phyloP scores from a whole-genome alignment of 2,888 invertebrate genomes.

The Drosophila subsilvestris region DNA sequence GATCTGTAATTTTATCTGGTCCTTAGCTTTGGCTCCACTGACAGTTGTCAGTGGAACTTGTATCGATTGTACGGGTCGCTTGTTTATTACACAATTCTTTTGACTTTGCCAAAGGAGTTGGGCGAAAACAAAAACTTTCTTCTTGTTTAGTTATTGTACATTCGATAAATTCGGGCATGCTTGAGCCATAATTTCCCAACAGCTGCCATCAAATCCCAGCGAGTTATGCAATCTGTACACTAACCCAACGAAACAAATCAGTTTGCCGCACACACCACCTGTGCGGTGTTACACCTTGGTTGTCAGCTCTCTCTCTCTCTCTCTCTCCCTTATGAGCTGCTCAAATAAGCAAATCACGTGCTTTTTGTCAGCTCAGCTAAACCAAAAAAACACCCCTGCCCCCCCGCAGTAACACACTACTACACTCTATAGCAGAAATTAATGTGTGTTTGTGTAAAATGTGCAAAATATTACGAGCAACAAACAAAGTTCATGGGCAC shows the following conservation, averaged over 20 bases:
- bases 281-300: constrained; percentile 13
- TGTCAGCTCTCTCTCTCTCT: neutral
- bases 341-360: constrained; percentile 71
- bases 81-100: neutral
- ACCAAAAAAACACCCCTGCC: constrained; percentile 25
- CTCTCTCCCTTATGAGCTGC: constrained; percentile 25
- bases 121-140: neutral
- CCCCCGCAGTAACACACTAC: neutral
- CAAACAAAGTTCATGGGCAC: neutral
- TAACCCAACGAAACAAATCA: constrained; percentile 53
- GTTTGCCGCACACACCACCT: constrained; percentile 57
- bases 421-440: constrained; percentile 42
- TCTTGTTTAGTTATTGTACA: neutral
- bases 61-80: neutral
- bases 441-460: constrained; percentile 60
- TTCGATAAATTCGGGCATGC: neutral
- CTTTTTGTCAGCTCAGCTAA: constrained; percentile 54
- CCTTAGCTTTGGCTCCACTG: constrained; percentile 18
- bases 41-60: constrained; percentile 18
- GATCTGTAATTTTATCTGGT: constrained; percentile 21
- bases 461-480: constrained; percentile 43
- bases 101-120: neutral
- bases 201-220: constrained; percentile 44
- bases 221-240: constrained; percentile 49
- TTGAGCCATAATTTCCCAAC: constrained; percentile 28